Evolutionary conservation across 2,888 invertebrate species (phyloP).

Genomic region (Rambutsinella grinnellia): DNA sequence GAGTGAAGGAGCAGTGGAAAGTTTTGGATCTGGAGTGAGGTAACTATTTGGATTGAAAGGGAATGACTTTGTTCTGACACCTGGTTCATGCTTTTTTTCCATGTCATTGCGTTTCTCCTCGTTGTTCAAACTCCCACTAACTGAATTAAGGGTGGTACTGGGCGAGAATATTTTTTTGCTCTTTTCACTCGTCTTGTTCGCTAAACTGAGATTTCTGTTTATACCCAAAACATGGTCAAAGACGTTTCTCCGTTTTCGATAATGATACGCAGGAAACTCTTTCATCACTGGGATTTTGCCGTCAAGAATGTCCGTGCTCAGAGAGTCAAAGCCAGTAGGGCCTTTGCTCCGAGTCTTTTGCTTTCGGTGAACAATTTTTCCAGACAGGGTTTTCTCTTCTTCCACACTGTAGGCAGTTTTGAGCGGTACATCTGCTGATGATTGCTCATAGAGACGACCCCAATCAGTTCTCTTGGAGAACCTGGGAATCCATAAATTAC

Average conservation of each 20-base stretch:
- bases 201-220: not conserved
- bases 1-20: not conserved
- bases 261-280: slow-evolving; percentile 47
- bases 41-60: not conserved
- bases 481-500: slow-evolving; percentile 61
- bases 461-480: too few species aligned
- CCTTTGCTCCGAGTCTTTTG: slow-evolving; percentile 29
- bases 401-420: slow-evolving; percentile 10
- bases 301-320: slow-evolving; percentile 28
- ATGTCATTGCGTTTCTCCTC: not conserved
- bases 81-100: slow-evolving; percentile 14
- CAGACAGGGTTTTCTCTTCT: slow-evolving; percentile 35
- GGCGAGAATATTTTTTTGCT: not conserved
- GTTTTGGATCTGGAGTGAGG: not conserved
- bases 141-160: not conserved
- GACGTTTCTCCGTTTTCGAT: slow-evolving; percentile 38
- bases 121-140: not conserved
- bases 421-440: slow-evolving; percentile 22
- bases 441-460: not conserved
- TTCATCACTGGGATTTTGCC: slow-evolving; percentile 53
- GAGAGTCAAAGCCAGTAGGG: slow-evolving; percentile 11
- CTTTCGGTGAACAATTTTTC: slow-evolving; percentile 46
- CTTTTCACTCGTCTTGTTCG: not conserved
- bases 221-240: slow-evolving; percentile 26
- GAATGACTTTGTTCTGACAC: slow-evolving; percentile 32